Base-by-base conservation (phyloP, 2,888 invertebrate species). In the Cephus spinipes region DNA sequence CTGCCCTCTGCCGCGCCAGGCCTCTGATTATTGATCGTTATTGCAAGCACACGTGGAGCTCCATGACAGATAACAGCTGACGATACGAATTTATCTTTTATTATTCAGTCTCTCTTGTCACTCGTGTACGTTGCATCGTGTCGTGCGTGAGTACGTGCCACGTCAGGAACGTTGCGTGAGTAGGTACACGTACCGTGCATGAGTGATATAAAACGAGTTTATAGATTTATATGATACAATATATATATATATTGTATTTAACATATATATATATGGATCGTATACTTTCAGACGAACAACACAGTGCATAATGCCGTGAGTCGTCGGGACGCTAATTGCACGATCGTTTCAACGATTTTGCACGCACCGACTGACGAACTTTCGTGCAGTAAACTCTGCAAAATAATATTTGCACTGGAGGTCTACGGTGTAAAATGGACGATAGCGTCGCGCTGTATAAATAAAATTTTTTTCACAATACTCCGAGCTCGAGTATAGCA, bases 11-110 rank as follows among this genome's bases (percentile, higher is more conserved):
- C n/a, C 76, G 76, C 36, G 69, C 55, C 76, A 79, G 76, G 79
- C 76, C 34, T 34, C 80, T 82, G 79, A 81, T 82, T 82, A 83
- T 84, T 81, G 82, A 83, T 84, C 79, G 34, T 73, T 34, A 77
- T 73, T 77, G 80, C 75, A 76, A 76, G 69, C 76, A 75, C 78
- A 80, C 79, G 79, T 77, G 77, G 69, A 75, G n/a, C 75, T 76
- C 81, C 76, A 81, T 79, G 82, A 82, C 83, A 81, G 82, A 83
- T 83, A 83, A 82, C 83, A 82, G 79, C 80, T 79, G 81, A 83
- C 80, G 83, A 83, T 83, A 82, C 80, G 79, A 83, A 84, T 79
- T 83, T 79, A 83, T 83, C 81, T 85, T 83, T 83, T 82, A 83
- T 84, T 78, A 77, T 75, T 76, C 35, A 69, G 74, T 74, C 76